These are phyloP conservation scores for Drosophila lacteicornis DNA, from an alignment of 1,140 invertebrate genomes.

Conservation along the genomic window DNA sequence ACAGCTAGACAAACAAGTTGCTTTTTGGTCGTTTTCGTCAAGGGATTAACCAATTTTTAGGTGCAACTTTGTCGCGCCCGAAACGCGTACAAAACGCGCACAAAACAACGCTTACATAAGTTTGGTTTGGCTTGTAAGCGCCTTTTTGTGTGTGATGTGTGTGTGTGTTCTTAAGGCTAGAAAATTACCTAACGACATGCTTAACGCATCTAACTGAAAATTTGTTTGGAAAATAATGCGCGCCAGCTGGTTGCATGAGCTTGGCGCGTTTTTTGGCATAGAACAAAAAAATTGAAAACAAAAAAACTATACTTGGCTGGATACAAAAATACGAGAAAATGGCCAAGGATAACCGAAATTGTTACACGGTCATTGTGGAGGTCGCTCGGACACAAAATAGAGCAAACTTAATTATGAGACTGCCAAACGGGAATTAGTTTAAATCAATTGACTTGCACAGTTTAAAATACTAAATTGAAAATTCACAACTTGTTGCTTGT, in stretches of 20 bases:
- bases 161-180: constrained; percentile 29
- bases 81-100: constrained; percentile 49
- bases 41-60: constrained; percentile 20
- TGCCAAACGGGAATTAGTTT: constrained; percentile 44
- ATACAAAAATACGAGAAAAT: not conserved
- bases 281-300: not conserved
- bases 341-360: constrained; percentile 60
- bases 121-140: constrained; percentile 34
- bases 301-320: constrained; percentile 9
- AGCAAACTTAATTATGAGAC: constrained; percentile 30
- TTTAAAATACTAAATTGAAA: constrained; percentile 47
- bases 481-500: constrained; percentile 44
- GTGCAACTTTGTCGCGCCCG: constrained; percentile 24
- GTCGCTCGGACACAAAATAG: constrained; percentile 56
- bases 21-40: not conserved
- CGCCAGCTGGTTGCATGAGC: constrained; percentile 43
- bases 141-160: constrained; percentile 13
- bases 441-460: constrained; percentile 25
- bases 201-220: constrained; percentile 34
- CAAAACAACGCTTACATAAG: constrained; percentile 71
- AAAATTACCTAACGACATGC: constrained; percentile 47
- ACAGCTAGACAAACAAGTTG: constrained; percentile 38
- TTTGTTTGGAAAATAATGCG: constrained; percentile 2
- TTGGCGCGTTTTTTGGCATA: constrained; percentile 57
- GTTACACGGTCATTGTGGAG: constrained; percentile 80